These are phyloP conservation scores for Heliconius hermathena DNA, from an alignment of 1,140 invertebrate genomes.

Conservation along the genomic window DNA sequence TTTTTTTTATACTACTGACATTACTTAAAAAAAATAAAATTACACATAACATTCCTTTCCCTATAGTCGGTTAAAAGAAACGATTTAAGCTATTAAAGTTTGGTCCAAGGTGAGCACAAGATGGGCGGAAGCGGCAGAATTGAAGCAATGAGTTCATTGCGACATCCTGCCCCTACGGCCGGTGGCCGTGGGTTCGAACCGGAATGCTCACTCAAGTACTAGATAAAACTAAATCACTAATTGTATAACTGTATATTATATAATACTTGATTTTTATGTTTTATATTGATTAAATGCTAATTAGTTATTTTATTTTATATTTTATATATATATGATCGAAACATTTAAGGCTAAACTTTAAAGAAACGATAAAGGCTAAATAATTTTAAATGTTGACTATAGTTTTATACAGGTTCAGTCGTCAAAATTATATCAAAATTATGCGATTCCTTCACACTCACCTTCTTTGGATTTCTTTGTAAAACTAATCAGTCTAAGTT, in stretches of 20 bases:
- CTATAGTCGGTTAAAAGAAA: not conserved
- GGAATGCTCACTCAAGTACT: constrained; percentile 25
- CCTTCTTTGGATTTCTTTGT: too few species aligned
- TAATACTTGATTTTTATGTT: not conserved
- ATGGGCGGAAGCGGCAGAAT: constrained; percentile 38
- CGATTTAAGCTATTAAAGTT: constrained; percentile 27
- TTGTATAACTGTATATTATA: not conserved
- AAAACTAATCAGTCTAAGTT: too few species aligned
- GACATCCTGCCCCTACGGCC: constrained; percentile 39
- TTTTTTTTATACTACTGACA: not conserved
- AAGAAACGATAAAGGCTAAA: not conserved
- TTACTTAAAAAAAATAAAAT: not conserved
- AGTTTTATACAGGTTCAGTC: too few species aligned
- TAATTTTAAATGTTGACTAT: too few species aligned
- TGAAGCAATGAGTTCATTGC: constrained; percentile 46
- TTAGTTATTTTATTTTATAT: too few species aligned
- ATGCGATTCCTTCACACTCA: too few species aligned
- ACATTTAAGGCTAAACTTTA: not conserved
- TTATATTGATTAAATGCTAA: not conserved
- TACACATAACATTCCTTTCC: not conserved
- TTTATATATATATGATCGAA: not conserved
- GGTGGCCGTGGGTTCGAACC: constrained; percentile 34
- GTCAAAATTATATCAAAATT: too few species aligned
- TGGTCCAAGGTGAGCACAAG: constrained; percentile 37
- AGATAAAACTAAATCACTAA: constrained; percentile 8